Base-by-base conservation (phyloP, 92 coral and sea anemone genomes). In the Micromussa lordhowensis region DNA sequence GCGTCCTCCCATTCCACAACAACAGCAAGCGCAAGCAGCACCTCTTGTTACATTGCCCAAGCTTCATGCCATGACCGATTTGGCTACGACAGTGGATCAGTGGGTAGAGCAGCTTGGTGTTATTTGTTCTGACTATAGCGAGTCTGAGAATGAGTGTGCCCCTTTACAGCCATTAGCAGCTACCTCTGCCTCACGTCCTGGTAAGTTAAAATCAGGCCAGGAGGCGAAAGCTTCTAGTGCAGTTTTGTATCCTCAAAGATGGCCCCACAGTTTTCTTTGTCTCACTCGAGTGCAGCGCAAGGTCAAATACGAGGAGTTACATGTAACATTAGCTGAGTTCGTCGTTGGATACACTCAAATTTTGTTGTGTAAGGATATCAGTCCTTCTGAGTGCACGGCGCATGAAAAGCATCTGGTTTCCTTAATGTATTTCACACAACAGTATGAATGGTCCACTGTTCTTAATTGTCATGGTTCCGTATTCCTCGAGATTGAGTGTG, bases 191-290 rank as follows among this genome's bases (percentile, higher is more conserved):
- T 44, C 48, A 10, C 69, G 51, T 58, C 28, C 84, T 64, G 84
- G 71, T 80, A 80, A 80, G 84, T 80, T 80, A 36, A 80, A 80
- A 64, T 80, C 49, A 15, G 84, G 84, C 70, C 69, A 31, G 22
- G 49, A 28, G 51, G 84, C 84, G 29, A 80, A 80, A 80, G 32
- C 31, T 21, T 57, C 72, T 14, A 80, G 48, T 58, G 73, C 31
- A 14, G 84, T 80, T 38, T 38, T 80, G 49, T 80, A 57, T 26
- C 72, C 83, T 19, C 72, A 80, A 80, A n/a, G 48, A 64, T 55
- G 71, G 84, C 84, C 71, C 11, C 84, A 79, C 36, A 79, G 66
- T 79, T 79, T 79, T 35, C 70, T 79, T 54, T 79, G 83, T 55
- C 69, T 79, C 68, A n/a, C 83, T 13, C 69, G 70, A 17, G 68